Evolutionary conservation across 2,113 vertebrate species (phyloP).

Genomic region (Colaptes auratus): DNA sequence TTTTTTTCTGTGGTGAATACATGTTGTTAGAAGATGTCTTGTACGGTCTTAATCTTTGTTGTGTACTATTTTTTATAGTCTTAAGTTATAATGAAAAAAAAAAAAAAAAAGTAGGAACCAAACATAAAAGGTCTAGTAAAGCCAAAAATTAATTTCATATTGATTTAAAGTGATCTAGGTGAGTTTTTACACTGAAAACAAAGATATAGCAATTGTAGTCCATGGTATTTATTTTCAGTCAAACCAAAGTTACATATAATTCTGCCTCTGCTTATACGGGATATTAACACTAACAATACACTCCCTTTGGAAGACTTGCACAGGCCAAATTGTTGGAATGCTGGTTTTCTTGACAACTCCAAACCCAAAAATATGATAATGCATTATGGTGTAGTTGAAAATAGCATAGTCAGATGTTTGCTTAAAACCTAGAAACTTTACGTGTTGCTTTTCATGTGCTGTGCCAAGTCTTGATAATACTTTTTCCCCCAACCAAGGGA

Average conservation of each 20-base stretch:
- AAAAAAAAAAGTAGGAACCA: constrained; percentile 92
- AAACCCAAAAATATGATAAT: constrained; percentile 84
- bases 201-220: constrained; percentile 98
- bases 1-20: constrained; percentile 89
- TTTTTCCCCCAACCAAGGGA: constrained; percentile 90
- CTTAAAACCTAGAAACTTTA: constrained; percentile 91
- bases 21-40: constrained; percentile 94
- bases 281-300: constrained; percentile 90
- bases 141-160: constrained; percentile 99
- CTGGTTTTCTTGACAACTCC: constrained; percentile 83
- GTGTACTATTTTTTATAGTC: constrained; percentile 90
- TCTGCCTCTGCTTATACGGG: constrained; percentile 99
- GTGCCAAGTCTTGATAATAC: constrained; percentile 90
- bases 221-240: constrained; percentile 98
- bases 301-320: constrained; percentile 87
- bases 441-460: constrained; percentile 90
- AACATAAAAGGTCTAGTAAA: constrained; percentile 99
- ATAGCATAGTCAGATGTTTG: constrained; percentile 87
- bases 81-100: constrained; percentile 94
- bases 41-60: constrained; percentile 87
- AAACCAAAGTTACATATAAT: constrained; percentile 99
- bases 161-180: constrained; percentile 97
- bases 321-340: constrained; percentile 85
- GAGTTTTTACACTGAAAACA: constrained; percentile 94
- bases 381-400: constrained; percentile 84